Evolutionary conservation across 2,797 vertebrate species (phyloP), one percentile per base, ranked within the genome.

Genomic region (Lindbergichthys nudifrons): DNA sequence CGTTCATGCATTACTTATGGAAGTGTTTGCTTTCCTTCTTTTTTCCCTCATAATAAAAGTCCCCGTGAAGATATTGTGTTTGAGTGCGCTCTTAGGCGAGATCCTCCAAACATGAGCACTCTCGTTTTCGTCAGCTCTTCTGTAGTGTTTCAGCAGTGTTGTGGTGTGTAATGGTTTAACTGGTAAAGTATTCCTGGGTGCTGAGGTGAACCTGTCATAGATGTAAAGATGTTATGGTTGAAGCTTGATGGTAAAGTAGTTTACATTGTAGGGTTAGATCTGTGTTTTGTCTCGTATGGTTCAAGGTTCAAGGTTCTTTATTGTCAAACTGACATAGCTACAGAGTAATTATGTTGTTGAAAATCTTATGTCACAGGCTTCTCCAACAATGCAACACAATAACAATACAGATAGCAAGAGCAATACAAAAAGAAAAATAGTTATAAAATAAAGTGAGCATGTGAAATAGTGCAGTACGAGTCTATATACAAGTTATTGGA

Each of bases 1-100:
- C 60, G 57, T 91, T 93, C 92, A 93, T 94, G 92, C 89, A 94
- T 94, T 93, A 93, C 90, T 94, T 91, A 94, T 94, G 87, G 89
- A 88, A 87, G 83, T 91, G 90, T 90, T 91, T 92, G 79, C 85
- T 84, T 88, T 89, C 83, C 72, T 79, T 81, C 75, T 48, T 8
- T 80, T 87, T 56, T 76, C 75, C 36, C 63, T 19, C 3, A 2
- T 23, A 54, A 64, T 69, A 78, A 26, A 11, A 53, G 54, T 52
- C 61, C 23, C 52, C 0, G 23, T 74, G 72, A 65, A 72, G 73
- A 59, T 70, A 60, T 73, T 59, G 69, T 69, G 58, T 71, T 58
- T 41, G 46, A 69, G 70, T 46, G 39, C 18, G 41, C 64, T 85
- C 71, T 75, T 77, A 45, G 69, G 81, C 75, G 2, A 50, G 46